Conservation (phyloP, 2,797 vertebrate species). For the Nannoperca obscura region DNA sequence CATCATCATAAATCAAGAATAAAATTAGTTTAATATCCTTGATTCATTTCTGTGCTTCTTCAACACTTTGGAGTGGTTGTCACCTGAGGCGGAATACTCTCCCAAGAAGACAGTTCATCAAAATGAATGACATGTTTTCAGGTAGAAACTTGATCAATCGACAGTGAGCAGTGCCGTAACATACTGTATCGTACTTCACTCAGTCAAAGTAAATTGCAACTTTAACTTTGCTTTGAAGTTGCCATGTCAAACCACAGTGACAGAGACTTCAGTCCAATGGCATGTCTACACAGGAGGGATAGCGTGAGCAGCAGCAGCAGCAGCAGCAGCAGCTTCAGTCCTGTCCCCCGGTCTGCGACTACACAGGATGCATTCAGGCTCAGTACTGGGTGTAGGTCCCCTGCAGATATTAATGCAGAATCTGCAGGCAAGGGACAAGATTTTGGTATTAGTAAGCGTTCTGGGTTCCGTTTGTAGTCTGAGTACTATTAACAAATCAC, state of each 20-base stretch:
- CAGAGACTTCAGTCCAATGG: background rate
- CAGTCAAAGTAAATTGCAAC: slow-evolving; percentile 7
- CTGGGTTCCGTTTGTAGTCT: too few species aligned
- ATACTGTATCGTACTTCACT: background rate
- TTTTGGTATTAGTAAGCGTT: too few species aligned
- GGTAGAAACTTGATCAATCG: slow-evolving; percentile 32
- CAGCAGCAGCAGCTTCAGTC: background rate
- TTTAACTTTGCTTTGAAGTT: slow-evolving; percentile 31
- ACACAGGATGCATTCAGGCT: background rate
- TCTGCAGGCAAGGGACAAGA: too few species aligned
- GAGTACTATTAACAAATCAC: too few species aligned
- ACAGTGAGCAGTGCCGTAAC: background rate
- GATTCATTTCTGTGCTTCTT: background rate
- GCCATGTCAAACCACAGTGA: slow-evolving; percentile 14
- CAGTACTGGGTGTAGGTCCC: background rate
- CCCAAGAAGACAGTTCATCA: slow-evolving; percentile 13
- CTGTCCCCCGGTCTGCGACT: too few species aligned
- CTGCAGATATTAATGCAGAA: background rate
- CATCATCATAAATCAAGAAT: slow-evolving; percentile 1
- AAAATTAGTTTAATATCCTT: background rate
- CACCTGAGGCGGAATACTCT: slow-evolving; percentile 18
- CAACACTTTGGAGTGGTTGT: background rate
- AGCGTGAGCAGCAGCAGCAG: background rate
- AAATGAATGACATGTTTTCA: slow-evolving; percentile 32
- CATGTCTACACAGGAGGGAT: background rate